Percentiles rank a stretch among this genome's conserved stretches.
These are phyloP conservation scores for Grapholita molesta DNA, from an alignment of 1,140 invertebrate genomes.

Conservation along the genomic window DNA sequence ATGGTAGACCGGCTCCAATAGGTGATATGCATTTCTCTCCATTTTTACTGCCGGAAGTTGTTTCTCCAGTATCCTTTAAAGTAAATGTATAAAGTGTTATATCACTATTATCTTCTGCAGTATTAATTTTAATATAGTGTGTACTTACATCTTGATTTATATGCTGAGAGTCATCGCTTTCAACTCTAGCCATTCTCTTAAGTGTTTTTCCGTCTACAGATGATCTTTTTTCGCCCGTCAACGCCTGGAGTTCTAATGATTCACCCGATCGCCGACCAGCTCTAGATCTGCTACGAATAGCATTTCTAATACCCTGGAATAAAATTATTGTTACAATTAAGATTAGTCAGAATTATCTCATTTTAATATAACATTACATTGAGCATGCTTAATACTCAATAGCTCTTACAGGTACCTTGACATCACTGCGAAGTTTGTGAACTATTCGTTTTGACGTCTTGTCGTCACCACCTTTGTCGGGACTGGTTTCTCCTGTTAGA, in stretches of 20 bases:
- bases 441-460: conserved; percentile 87
- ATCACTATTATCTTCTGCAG: neutral
- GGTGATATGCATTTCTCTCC: conserved; percentile 81
- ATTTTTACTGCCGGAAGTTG: conserved; percentile 76
- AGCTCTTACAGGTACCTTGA: conserved; percentile 79
- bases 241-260: conserved; percentile 82
- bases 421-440: conserved; percentile 89
- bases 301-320: conserved; percentile 77
- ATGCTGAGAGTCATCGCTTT: conserved; percentile 81
- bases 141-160: conserved; percentile 49
- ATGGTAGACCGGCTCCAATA: conserved; percentile 89
- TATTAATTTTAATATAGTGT: neutral
- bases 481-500: conserved; percentile 82
- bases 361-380: neutral
- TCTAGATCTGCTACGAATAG: conserved; percentile 74
- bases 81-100: conserved; percentile 19
- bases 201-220: conserved; percentile 78
- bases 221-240: conserved; percentile 68
- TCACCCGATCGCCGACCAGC: conserved; percentile 80
- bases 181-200: conserved; percentile 83
- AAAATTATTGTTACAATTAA: neutral
- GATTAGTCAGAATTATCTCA: neutral
- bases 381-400: neutral
- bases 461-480: conserved; percentile 81
- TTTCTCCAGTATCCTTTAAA: conserved; percentile 73